phyloP scores from a whole-genome alignment of 2,113 vertebrate genomes.

The Ceyx margarethae region DNA sequence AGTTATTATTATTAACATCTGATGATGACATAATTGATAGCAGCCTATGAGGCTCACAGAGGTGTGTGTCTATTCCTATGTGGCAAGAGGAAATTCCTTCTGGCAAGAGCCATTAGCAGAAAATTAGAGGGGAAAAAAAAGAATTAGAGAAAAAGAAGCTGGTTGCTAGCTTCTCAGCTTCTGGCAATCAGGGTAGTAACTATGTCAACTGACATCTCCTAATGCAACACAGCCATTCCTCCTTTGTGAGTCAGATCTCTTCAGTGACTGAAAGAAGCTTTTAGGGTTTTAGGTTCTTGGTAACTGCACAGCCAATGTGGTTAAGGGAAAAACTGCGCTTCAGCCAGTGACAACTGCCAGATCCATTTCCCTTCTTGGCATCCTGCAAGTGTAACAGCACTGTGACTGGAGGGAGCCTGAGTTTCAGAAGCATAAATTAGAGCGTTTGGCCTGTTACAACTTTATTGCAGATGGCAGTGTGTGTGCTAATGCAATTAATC shows the following conservation, averaged over 20 bases:
- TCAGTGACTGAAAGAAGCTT: constrained; percentile 6
- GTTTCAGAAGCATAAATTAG: constrained; percentile 26
- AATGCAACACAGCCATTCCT: neutral
- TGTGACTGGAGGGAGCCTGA: neutral
- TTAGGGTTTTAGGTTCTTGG: neutral
- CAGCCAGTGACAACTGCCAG: constrained; percentile 39
- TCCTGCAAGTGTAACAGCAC: constrained; percentile 2
- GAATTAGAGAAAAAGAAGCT: neutral
- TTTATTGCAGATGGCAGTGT: constrained; percentile 21
- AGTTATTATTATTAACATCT: neutral
- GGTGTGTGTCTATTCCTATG: neutral
- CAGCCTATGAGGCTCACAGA: neutral
- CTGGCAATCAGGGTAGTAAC: neutral
- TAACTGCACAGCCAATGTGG: neutral
- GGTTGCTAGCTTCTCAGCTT: neutral
- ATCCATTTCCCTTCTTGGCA: constrained; percentile 46
- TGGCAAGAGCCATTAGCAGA: neutral
- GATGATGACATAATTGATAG: neutral
- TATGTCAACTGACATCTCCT: neutral
- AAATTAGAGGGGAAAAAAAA: neutral
- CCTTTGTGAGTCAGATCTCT: constrained; percentile 10
- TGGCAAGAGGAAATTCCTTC: neutral
- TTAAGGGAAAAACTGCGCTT: constrained; percentile 10
- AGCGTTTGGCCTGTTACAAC: constrained; percentile 23
- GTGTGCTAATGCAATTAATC: constrained; percentile 38